Evolutionary conservation across 1,140 invertebrate species (phyloP).

Genomic region (Drosophila pectinifera): DNA sequence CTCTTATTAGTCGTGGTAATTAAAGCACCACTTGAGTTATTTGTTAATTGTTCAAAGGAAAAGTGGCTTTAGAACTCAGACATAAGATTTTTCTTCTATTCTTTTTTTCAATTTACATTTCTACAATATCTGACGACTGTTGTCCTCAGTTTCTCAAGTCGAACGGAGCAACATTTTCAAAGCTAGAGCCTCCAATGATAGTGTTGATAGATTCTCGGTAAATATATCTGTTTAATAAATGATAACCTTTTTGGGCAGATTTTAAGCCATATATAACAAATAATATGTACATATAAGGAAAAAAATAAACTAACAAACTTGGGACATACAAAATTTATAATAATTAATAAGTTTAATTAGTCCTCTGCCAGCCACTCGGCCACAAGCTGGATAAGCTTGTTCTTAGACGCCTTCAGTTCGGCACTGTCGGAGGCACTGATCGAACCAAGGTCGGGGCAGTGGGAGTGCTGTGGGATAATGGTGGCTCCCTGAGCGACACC

Average conservation of each 20-base stretch:
- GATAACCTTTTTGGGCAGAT: neutral
- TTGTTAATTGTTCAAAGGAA: slow-evolving; percentile 20
- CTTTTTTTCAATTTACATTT: too few species aligned
- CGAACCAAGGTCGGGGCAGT: slow-evolving; percentile 88
- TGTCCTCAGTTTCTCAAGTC: too few species aligned
- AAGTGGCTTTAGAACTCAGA: slow-evolving; percentile 10
- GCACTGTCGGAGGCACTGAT: slow-evolving; percentile 84
- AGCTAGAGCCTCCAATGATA: too few species aligned
- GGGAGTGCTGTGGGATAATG: slow-evolving; percentile 86
- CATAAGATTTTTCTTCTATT: too few species aligned
- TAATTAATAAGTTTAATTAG: neutral
- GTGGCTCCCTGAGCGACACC: slow-evolving; percentile 57
- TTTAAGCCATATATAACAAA: neutral
- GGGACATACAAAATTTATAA: neutral
- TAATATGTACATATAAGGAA: neutral
- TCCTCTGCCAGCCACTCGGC: slow-evolving; percentile 59
- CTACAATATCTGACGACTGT: too few species aligned
- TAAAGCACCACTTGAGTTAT: neutral
- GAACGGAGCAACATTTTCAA: too few species aligned
- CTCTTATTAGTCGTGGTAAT: slow-evolving; percentile 7
- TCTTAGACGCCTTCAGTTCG: slow-evolving; percentile 84
- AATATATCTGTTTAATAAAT: neutral
- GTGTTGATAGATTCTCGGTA: neutral
- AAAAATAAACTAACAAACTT: slow-evolving; percentile 4
- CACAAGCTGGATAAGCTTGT: slow-evolving; percentile 58